These are phyloP conservation scores for Brenthis daphne DNA, from an alignment of 2,888 invertebrate genomes.

Conservation along the genomic window DNA sequence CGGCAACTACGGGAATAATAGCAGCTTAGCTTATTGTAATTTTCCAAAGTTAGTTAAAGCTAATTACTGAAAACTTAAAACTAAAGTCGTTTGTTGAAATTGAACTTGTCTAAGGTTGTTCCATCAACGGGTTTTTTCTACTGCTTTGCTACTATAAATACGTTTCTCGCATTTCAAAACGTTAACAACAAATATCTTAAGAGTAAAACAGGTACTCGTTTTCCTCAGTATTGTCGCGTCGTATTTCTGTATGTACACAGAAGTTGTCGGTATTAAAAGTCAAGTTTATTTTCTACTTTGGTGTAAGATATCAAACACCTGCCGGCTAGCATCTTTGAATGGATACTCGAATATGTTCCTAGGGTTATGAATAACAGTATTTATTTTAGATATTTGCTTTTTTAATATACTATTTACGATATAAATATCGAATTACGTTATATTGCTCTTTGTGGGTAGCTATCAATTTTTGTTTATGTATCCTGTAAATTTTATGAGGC, in stretches of 20 bases:
- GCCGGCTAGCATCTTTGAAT: slow-evolving; percentile 26
- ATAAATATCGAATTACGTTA: slow-evolving; percentile 6
- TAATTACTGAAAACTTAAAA: no score
- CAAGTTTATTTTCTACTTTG: slow-evolving; percentile 27
- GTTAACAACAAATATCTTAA: slow-evolving; percentile 1
- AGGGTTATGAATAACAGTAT: slow-evolving; percentile 25
- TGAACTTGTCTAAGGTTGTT: no score
- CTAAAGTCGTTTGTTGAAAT: no score
- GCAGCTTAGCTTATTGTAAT: no score
- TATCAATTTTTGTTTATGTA: neutral
- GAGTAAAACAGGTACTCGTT: slow-evolving; percentile 4
- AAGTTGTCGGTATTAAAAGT: slow-evolving; percentile 26
- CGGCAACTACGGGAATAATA: no score
- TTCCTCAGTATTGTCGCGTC: slow-evolving; percentile 23
- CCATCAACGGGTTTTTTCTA: neutral
- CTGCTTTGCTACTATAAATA: no score
- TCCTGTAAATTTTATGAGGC: neutral
- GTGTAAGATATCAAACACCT: slow-evolving; percentile 28
- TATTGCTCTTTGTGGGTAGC: neutral
- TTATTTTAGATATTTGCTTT: slow-evolving; percentile 30
- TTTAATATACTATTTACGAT: slow-evolving; percentile 15
- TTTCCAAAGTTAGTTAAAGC: no score
- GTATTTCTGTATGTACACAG: slow-evolving; percentile 15
- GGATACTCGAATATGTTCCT: slow-evolving; percentile 22
- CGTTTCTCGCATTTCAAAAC: neutral